Evolutionary conservation across 2,888 invertebrate species (phyloP).

Genomic region (Lymantria dispar): DNA sequence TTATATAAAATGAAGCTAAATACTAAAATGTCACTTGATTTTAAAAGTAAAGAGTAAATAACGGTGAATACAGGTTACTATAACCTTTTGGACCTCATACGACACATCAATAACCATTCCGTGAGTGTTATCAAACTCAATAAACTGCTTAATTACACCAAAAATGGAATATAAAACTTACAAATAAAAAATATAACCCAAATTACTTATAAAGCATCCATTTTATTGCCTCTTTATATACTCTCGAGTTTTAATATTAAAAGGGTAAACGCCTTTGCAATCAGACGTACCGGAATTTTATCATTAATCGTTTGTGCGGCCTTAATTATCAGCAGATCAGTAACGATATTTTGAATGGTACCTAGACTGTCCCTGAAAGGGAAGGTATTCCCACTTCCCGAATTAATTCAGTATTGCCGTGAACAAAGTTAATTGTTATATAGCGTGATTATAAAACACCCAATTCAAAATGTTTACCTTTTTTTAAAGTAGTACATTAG

Average conservation of each 20-base stretch:
- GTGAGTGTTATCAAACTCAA: neutral
- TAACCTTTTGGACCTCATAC: neutral
- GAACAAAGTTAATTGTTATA: constrained; percentile 58
- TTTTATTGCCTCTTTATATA: constrained; percentile 7
- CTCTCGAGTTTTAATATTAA: constrained; percentile 10
- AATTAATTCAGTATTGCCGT: constrained; percentile 57
- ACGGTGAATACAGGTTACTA: neutral
- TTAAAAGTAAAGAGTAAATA: neutral
- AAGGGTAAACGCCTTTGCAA: constrained; percentile 20
- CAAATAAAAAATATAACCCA: neutral
- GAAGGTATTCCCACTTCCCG: constrained; percentile 44
- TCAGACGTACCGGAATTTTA: constrained; percentile 20
- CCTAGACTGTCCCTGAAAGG: constrained; percentile 17
- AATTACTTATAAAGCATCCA: constrained; percentile 2
- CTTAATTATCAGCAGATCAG: constrained; percentile 20
- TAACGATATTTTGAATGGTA: constrained; percentile 8
- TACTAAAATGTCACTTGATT: neutral
- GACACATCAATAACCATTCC: neutral
- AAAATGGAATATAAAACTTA: neutral
- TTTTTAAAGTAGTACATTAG: constrained; percentile 40
- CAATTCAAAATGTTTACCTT: constrained; percentile 45
- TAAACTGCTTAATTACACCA: neutral
- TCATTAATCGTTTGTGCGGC: constrained; percentile 30
- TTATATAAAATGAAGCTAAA: neutral
- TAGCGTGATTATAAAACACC: constrained; percentile 66